Evolutionary conservation across 1,140 invertebrate genomes (phyloP), one percentile per base, ranked within the genome.

Genomic region (Diorhabda carinulata): DNA sequence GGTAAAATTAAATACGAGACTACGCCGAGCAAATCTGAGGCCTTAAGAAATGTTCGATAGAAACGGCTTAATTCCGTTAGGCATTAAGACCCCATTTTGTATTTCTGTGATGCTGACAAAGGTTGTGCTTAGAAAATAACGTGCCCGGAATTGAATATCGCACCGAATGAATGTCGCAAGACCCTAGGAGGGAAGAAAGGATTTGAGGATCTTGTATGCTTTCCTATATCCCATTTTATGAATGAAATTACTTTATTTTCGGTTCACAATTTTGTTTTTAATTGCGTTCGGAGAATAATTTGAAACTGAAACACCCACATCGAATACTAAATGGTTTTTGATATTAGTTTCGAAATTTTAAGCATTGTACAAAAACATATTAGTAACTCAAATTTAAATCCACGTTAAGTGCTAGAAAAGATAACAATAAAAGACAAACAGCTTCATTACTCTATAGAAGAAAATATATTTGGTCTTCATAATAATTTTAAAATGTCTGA

Each of bases 91-190:
- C 68, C 71, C 71, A 72, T 72, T 72, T 72, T 70, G 71, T 67
- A 69, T 70, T 67, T 72, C 64, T 68, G 64, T 65, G 47, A 63
- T 58, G 61, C 71, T 70, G 66, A 70, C 71, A 70, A 70, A 70
- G 71, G 68, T 70, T 68, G 71, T 67, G 71, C 71, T 72, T 72
- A 72, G 68, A 72, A 72, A 72, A 72, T 72, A 72, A 72, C 71
- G 68, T 70, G 71, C 64, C 61, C 43, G 60, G 71, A 72, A 72
- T 72, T 45, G 68, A 66, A 68, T 70, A 72, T 68, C 68, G 69
- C 57, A 45, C 3, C 56, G 70, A 61, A 67, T 66, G 66, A 67
- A 63, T 41, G 47, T 3, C 47, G 47, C 47, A 52, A 52, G 47
- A 52, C 47, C 47, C 47, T n/a, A n/a, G 47, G n/a, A n/a, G 47